Evolutionary conservation across 2,113 vertebrate species (phyloP), one percentile per base, ranked within the genome.

Genomic region (Catagonus wagneri): DNA sequence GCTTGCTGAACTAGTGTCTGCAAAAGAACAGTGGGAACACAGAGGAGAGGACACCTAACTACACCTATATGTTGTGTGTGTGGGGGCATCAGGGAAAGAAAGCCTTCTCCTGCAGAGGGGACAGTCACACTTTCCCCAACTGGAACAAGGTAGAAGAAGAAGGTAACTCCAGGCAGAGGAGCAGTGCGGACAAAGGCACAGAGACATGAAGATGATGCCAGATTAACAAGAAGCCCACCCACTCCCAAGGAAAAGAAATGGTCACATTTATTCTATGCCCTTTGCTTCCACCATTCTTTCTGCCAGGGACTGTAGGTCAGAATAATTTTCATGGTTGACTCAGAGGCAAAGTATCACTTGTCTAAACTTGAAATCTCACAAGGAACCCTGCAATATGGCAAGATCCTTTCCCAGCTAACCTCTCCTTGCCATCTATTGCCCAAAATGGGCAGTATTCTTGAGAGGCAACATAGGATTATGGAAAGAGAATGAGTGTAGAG

Each of bases 131-230:
- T 54, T 80, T 50, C 36, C 14, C 36, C 19, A 61, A 23, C 4
- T 0, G 17, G 56, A 34, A 50, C 17, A 12, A 15, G 1, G 10
- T 4, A 0, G n/a, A 17, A 8, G 0, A 14, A 7, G 6, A 15
- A 50, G 17, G 10, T 15, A 17, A 27, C 63, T 68, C 69, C 61
- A 58, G 34, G 84, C 63, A 76, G 32, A 29, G 32, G 54, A 52
- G 4, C 27, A 13, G 56, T 10, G 2, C 9, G 54, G 25, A 14
- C 10, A 22, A n/a, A 69, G 71, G 22, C 83, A 23, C 14, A 19
- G 54, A 71, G 39, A 44, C 4, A 2, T 29, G 25, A 29, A 81
- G 72, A 39, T 39, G 11, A 36, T 7, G 25, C 22, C 66, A 29
- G 34, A 32, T 69, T 19, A n/a, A 50, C 5, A 61, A 61, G 34